Conservation (phyloP, 1,140 invertebrate genomes). For the Venturia canescens region DNA sequence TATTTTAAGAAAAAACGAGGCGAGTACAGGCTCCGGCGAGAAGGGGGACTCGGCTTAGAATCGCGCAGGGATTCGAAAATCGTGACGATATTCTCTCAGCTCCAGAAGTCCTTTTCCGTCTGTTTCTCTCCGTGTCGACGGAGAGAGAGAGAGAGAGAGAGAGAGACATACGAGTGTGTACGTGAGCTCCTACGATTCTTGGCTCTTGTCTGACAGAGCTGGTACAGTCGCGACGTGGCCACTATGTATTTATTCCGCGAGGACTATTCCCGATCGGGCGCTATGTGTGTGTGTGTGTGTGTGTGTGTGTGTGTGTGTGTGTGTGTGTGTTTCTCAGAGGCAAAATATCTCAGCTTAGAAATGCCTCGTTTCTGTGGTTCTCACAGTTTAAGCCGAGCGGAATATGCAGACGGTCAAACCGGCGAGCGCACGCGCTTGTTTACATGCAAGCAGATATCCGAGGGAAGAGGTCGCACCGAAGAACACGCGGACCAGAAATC, state of each 20-base stretch:
- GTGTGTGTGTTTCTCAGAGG: not conserved
- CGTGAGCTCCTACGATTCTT: not conserved
- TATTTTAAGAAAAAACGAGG: not conserved
- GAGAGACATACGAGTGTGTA: no score
- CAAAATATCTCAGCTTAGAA: not conserved
- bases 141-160: no score
- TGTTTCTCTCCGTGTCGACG: no score
- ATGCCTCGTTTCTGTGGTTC: constrained; percentile 4
- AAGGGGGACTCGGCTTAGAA: not conserved
- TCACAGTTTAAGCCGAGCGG: not conserved
- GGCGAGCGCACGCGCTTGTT: not conserved
- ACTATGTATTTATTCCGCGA: constrained; percentile 2
- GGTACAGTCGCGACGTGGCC: not conserved
- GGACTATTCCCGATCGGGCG: not conserved
- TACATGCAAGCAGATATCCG: constrained; percentile 29
- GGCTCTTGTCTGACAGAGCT: not conserved
- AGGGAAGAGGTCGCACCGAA: constrained; percentile 13
- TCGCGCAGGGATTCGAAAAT: constrained; percentile 19
- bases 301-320: no score
- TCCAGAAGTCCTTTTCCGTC: constrained; percentile 34
- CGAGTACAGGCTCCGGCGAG: no score
- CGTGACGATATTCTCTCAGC: constrained; percentile 29
- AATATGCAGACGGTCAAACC: not conserved
- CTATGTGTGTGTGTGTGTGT: no score
- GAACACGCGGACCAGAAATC: constrained; percentile 45